Percentiles rank a stretch among this genome's conserved stretches.
phyloP scores from a whole-genome alignment of 2,797 vertebrate genomes.

The Mormyrus hasselquistii region DNA sequence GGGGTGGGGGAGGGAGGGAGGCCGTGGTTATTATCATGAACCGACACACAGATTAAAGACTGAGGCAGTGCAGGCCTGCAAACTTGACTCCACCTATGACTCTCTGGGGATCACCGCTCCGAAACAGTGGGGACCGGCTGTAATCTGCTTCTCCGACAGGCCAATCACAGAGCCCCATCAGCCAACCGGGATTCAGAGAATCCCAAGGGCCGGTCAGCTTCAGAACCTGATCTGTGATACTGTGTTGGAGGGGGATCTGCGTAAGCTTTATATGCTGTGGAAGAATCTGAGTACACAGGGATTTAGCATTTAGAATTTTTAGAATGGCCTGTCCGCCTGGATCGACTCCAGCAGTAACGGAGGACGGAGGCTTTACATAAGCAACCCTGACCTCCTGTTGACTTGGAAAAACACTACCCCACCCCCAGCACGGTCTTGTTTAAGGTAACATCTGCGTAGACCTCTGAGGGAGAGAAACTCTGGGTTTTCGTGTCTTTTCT shows the following conservation, averaged over 20 bases:
- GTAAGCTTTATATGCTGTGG: not conserved
- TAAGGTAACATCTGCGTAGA: not conserved
- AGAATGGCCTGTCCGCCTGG: not conserved
- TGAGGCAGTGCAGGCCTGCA: not conserved
- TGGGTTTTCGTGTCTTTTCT: not conserved
- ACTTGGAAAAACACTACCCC: not conserved
- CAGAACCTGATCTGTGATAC: not conserved
- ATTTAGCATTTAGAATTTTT: not conserved
- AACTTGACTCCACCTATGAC: not conserved
- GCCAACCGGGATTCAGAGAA: not conserved
- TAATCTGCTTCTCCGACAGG: not conserved
- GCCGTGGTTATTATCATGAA: not conserved
- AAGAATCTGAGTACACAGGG: not conserved
- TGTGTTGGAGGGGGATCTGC: not conserved
- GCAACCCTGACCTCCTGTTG: not conserved
- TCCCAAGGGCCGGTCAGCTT: not conserved
- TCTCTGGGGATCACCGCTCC: not conserved
- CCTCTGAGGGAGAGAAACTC: not conserved
- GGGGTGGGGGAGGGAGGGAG: slow-evolving; percentile 5
- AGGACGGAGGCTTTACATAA: not conserved
- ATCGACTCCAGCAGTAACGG: not conserved
- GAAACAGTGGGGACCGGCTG: not conserved
- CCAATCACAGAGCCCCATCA: not conserved
- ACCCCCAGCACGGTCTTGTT: not conserved
- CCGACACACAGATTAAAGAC: not conserved